A percentile compares a stretch with the other conserved stretches of the same genome.
phyloP scores from a whole-genome alignment of 2,113 vertebrate species.

The Kryptolebias marmoratus region DNA sequence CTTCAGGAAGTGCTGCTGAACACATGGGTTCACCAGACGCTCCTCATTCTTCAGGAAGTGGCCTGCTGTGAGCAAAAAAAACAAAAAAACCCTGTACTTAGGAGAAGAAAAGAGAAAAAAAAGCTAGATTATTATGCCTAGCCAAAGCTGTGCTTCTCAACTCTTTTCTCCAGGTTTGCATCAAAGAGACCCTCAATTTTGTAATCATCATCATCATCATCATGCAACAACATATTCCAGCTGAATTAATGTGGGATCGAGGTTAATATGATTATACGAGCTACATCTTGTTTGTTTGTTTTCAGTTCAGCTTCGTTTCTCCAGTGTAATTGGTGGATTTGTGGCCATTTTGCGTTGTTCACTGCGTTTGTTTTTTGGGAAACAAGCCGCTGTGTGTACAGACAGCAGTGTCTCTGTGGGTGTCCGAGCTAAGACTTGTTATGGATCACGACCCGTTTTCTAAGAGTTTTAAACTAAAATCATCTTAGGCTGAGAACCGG shows the following conservation, averaged over 20 bases:
- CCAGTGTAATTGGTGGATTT: neutral
- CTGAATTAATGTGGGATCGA: neutral
- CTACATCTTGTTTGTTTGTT: neutral
- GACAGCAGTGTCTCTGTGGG: neutral
- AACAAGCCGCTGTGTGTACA: neutral
- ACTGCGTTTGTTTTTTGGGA: conserved; percentile 1
- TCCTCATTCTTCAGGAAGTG: conserved; percentile 24
- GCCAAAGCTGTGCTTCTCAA: neutral
- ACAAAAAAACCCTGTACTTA: neutral
- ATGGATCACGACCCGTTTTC: neutral
- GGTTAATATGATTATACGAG: neutral
- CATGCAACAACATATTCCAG: neutral
- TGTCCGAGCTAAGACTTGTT: neutral
- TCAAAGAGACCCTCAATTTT: neutral
- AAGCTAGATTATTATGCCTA: neutral
- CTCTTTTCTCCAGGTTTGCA: too few species aligned
- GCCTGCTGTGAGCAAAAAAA: neutral
- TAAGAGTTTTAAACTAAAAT: neutral
- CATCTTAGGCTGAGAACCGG: too few species aligned
- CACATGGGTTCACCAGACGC: conserved; percentile 35
- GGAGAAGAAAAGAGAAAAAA: conserved; percentile 11
- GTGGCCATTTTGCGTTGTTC: neutral
- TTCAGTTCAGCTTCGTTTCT: neutral
- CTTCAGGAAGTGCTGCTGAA: conserved; percentile 34
- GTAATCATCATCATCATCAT: conserved; percentile 5